Conservation (phyloP, 2,113 vertebrate genomes). For the Sphaerodactylus townsendi region DNA sequence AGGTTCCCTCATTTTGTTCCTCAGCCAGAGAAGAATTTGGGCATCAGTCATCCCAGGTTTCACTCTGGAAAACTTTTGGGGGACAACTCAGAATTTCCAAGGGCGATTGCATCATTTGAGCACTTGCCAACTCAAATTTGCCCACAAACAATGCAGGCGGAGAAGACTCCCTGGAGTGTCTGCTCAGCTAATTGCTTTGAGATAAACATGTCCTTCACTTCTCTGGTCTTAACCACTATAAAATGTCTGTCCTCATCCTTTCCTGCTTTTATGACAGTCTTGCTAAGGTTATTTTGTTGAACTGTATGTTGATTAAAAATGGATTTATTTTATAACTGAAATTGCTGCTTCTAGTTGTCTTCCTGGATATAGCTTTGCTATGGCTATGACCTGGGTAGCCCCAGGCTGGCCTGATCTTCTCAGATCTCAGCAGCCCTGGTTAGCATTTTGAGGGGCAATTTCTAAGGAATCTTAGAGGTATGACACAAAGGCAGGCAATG, state of each 20-base stretch:
- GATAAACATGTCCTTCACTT: constrained; percentile 20
- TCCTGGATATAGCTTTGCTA: background rate
- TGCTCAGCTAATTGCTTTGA: constrained; percentile 21
- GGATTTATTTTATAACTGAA: constrained; percentile 1
- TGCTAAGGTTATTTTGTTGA: constrained; percentile 32
- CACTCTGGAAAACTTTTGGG: constrained; percentile 14
- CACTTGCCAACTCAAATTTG: background rate
- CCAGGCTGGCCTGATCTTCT: too few relatives aligned
- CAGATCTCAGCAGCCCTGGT: too few relatives aligned
- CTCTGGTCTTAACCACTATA: constrained; percentile 1
- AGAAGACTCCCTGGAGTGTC: constrained; percentile 39
- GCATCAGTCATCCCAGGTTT: background rate
- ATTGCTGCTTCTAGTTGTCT: constrained; percentile 3
- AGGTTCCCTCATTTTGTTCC: constrained; percentile 23
- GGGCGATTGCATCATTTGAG: background rate
- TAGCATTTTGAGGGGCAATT: too few relatives aligned
- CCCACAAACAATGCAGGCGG: background rate
- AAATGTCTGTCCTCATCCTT: background rate
- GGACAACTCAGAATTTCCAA: constrained; percentile 1
- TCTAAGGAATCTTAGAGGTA: too few relatives aligned
- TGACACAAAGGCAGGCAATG: too few relatives aligned
- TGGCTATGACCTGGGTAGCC: background rate
- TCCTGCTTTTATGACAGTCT: constrained; percentile 1
- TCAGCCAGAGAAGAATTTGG: background rate
- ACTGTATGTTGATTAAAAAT: constrained; percentile 8